These are phyloP conservation scores for Poeciliopsis paucimaculata DNA, from an alignment of 2,797 vertebrate species.

Conservation along the genomic window DNA sequence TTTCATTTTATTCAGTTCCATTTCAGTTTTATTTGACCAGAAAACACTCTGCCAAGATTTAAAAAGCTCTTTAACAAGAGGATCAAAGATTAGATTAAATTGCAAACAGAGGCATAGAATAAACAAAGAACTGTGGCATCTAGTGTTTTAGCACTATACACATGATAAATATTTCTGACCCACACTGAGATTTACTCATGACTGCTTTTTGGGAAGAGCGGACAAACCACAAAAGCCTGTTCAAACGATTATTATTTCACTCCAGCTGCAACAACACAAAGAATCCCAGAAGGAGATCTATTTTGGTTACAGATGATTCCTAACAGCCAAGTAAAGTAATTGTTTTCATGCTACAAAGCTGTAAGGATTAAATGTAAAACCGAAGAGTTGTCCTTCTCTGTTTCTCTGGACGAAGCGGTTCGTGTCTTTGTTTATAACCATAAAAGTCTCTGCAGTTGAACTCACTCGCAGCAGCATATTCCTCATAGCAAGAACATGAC, in stretches of 20 bases:
- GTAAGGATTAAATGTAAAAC: slow-evolving; percentile 29
- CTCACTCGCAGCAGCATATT: slow-evolving; percentile 58
- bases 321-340: slow-evolving; percentile 9
- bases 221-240: background rate
- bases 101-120: background rate
- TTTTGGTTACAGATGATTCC: slow-evolving; percentile 24
- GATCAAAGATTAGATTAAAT: background rate
- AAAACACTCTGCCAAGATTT: background rate
- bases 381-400: slow-evolving; percentile 9
- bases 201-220: background rate
- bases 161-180: background rate
- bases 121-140: background rate
- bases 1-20: background rate
- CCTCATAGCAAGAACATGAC: slow-evolving; percentile 75
- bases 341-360: slow-evolving; percentile 2
- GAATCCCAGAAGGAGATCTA: background rate
- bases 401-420: slow-evolving; percentile 32
- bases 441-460: slow-evolving; percentile 74
- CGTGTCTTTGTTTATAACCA: slow-evolving; percentile 74
- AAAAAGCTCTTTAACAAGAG: background rate
- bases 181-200: background rate
- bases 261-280: slow-evolving; percentile 3
- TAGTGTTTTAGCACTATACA: background rate
- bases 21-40: background rate
- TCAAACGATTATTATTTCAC: background rate